phyloP scores from a whole-genome alignment of 2,888 invertebrate genomes.

The Drosophila siamana region DNA sequence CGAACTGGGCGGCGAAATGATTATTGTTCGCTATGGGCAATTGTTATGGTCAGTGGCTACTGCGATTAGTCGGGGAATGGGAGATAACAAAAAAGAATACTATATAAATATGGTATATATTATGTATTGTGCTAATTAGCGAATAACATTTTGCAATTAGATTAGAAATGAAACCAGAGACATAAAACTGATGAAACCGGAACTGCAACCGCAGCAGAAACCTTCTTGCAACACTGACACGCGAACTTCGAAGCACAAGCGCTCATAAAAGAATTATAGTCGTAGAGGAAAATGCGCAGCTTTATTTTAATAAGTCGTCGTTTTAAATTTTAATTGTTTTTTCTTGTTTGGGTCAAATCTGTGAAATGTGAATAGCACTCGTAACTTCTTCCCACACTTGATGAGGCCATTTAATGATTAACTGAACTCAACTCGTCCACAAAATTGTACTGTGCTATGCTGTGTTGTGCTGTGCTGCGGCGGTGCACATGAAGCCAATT shows the following conservation, averaged over 20 bases:
- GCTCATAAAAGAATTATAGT: not conserved
- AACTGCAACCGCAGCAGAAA: slow-evolving; percentile 2
- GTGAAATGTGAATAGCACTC: slow-evolving; percentile 20
- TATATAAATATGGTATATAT: slow-evolving; percentile 11
- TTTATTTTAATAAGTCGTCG: slow-evolving; percentile 30
- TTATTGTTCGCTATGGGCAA: slow-evolving; percentile 31
- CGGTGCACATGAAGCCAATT: slow-evolving; percentile 83
- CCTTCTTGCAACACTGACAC: slow-evolving; percentile 33
- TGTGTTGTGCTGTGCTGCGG: slow-evolving; percentile 28
- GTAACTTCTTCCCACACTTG: slow-evolving; percentile 47
- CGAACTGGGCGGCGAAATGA: slow-evolving; percentile 41
- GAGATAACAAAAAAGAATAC: not conserved
- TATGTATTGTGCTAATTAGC: slow-evolving; percentile 51
- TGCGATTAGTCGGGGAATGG: slow-evolving; percentile 11
- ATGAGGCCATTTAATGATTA: slow-evolving; percentile 18
- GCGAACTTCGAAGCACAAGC: slow-evolving; percentile 38
- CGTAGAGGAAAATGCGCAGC: not conserved
- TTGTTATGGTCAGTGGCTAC: slow-evolving; percentile 64
- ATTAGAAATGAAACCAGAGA: slow-evolving; percentile 36
- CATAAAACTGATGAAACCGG: slow-evolving; percentile 24
- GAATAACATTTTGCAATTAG: slow-evolving; percentile 42
- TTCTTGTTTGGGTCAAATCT: slow-evolving; percentile 28
- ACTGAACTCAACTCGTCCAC: slow-evolving; percentile 9
- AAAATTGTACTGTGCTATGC: not conserved
- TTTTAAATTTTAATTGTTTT: slow-evolving; percentile 55